A percentile compares a stretch with the other conserved stretches of the same genome.
phyloP scores from a whole-genome alignment of 1,140 invertebrate species.

The Drosophila mauritiana region DNA sequence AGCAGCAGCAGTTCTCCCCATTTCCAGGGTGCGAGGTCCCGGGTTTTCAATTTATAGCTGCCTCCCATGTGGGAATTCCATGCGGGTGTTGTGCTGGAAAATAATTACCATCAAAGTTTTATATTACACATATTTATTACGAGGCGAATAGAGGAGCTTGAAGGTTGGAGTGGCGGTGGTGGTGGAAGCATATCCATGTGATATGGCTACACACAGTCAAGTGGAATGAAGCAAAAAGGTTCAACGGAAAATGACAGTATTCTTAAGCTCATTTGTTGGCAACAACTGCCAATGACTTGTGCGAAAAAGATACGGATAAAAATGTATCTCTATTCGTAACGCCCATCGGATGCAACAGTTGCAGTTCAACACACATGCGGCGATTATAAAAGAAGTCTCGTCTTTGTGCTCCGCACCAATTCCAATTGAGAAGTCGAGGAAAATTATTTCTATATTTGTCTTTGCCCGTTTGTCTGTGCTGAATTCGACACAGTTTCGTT shows the following conservation, averaged over 20 bases:
- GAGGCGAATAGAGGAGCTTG: not conserved
- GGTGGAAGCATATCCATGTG: slow-evolving; percentile 14
- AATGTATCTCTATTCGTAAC: slow-evolving; percentile 48
- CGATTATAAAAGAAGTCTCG: slow-evolving; percentile 45
- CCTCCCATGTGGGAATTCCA: slow-evolving; percentile 67
- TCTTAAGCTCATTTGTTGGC: slow-evolving; percentile 69
- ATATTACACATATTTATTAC: slow-evolving; percentile 67
- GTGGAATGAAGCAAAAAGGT: slow-evolving; percentile 73
- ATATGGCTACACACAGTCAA: slow-evolving; percentile 50
- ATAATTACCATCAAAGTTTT: slow-evolving; percentile 80
- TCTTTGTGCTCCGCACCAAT: slow-evolving; percentile 6
- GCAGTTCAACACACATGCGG: slow-evolving; percentile 51
- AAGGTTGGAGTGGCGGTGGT: not conserved
- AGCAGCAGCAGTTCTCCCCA: not conserved
- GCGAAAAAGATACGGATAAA: slow-evolving; percentile 44
- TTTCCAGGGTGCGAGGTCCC: not conserved
- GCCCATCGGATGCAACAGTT: slow-evolving; percentile 28
- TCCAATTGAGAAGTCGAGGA: slow-evolving; percentile 14
- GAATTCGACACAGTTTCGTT: slow-evolving; percentile 51
- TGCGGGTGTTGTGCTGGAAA: slow-evolving; percentile 73
- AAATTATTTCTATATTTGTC: slow-evolving; percentile 61
- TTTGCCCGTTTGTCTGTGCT: slow-evolving; percentile 28
- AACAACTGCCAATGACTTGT: slow-evolving; percentile 59
- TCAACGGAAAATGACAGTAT: slow-evolving; percentile 78
- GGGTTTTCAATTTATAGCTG: slow-evolving; percentile 70